These are phyloP conservation scores for Hypercompe scribonia DNA, from an alignment of 2,888 invertebrate genomes.

Conservation along the genomic window DNA sequence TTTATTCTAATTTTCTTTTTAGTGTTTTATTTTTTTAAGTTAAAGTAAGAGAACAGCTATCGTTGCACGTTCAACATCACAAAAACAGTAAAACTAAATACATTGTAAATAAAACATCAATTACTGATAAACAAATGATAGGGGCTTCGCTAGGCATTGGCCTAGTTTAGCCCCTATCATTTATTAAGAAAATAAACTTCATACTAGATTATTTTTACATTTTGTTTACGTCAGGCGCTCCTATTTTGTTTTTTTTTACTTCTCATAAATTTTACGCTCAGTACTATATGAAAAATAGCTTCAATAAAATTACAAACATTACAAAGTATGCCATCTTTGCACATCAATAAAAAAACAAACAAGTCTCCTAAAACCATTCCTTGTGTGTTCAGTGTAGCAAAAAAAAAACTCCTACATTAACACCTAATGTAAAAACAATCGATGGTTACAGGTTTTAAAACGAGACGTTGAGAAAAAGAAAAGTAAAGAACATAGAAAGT, in stretches of 20 bases:
- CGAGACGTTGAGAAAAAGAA: neutral
- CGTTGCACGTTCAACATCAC: neutral
- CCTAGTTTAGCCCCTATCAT: neutral
- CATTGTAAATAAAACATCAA: neutral
- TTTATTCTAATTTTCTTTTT: constrained; percentile 13
- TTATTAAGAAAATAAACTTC: neutral
- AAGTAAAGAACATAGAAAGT: neutral
- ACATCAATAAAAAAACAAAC: neutral
- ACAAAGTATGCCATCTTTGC: neutral
- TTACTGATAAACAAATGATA: neutral
- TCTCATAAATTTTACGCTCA: too few species aligned
- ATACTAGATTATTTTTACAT: neutral
- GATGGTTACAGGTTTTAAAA: too few species aligned
- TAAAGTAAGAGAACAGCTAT: neutral
- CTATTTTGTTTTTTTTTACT: neutral
- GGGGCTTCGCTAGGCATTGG: neutral
- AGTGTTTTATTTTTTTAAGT: too few species aligned
- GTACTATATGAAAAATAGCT: neutral
- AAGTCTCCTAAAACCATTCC: too few species aligned
- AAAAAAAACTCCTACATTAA: too few species aligned
- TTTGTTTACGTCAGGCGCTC: neutral
- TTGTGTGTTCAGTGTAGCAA: too few species aligned
- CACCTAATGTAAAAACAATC: too few species aligned
- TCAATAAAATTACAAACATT: neutral
- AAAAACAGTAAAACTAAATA: neutral